Evolutionary conservation across 1,140 invertebrate genomes (phyloP), one percentile per base, ranked within the genome.

Genomic region (Ips nitidus): DNA sequence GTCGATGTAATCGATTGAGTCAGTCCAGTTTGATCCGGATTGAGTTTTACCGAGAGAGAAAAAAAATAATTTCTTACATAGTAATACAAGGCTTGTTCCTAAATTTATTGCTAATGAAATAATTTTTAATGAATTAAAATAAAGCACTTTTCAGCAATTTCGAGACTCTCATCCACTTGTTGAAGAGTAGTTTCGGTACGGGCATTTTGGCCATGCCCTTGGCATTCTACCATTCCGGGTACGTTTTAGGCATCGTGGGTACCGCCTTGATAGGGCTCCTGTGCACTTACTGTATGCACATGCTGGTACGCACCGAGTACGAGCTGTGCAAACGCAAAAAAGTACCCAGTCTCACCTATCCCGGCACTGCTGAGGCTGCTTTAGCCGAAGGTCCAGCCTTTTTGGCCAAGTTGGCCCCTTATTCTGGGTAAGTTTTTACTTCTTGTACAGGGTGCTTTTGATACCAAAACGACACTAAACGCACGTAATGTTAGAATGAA

Each of bases 151-250:
- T 7, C 75, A 93, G 91, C 59, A 92, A 92, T 81, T 81, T 82
- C 40, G 91, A 93, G 67, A 94, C 92, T 0, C 82, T 94, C 71
- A 87, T 94, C 71, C 92, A 94, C 78, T 80, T 94, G 70, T 78
- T 94, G 36, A 94, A 94, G 76, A 92, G 91, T 38, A 94, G 94
- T 76, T 85, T 96, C 62, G 94, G 94, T 3, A 95, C 94, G 0
- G 94, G 94, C 3, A 92, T 97, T 53, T 78, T 97, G 56, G 94
- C 94, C 22, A 95, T 97, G 91, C 92, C 94, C 2, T 87, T 89
- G 75, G 94, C 94, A 0, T 90, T 95, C 71, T 83, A 83, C 56
- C 89, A 95, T 77, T 84, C 93, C 8, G 94, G 94, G 43, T 87
- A 93, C 65, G 67, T 86, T 0, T 78, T 88, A 47, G 90, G 91